Base-by-base conservation (phyloP, 2,797 vertebrate genomes). In the Lepus townsendii region DNA sequence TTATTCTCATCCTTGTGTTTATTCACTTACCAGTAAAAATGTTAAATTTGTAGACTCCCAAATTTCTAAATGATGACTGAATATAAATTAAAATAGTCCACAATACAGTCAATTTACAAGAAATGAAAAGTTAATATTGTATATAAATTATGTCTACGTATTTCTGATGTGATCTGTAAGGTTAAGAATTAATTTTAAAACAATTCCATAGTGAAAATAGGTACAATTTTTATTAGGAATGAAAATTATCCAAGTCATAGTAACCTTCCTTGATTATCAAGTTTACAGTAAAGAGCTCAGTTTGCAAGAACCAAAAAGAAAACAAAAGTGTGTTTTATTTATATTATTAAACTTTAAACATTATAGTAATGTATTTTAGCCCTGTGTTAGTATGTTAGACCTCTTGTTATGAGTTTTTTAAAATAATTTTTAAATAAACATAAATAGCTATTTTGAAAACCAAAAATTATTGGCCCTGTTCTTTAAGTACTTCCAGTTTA, bases 181-280 rank as follows among this genome's bases (percentile, higher is more conserved):
- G 12, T 77, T 82, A 9, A 92, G 2, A 77, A 62, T 83, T 84
- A 83, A 86, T 76, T 93, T 92, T 75, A 82, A 83, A 79, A 92
- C 57, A 60, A n/a, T 57, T 60, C 5, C 7, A 30, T 17, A 72
- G 54, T 68, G 30, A 90, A 83, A 20, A 68, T 24, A 73, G 77
- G 3, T 27, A 78, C 69, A 84, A 84, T 82, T 83, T 32, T 73
- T 35, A 50, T 13, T 91, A 85, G 22, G 13, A 2, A 72, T 68
- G 30, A 79, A 4, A 75, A 57, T 54, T 63, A 82, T 90, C 26
- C 72, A 2, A 86, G 88, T 92, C 71, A 24, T 14, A 42, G 12
- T 62, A 57, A 86, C 5, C 22, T 4, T 63, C 10, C 0, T 47
- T 17, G 63, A 0, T 62, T 93, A 16, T 78, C 30, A 79, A 1